Conservation (phyloP, 2,113 vertebrate species). For the Siniperca knerii region DNA sequence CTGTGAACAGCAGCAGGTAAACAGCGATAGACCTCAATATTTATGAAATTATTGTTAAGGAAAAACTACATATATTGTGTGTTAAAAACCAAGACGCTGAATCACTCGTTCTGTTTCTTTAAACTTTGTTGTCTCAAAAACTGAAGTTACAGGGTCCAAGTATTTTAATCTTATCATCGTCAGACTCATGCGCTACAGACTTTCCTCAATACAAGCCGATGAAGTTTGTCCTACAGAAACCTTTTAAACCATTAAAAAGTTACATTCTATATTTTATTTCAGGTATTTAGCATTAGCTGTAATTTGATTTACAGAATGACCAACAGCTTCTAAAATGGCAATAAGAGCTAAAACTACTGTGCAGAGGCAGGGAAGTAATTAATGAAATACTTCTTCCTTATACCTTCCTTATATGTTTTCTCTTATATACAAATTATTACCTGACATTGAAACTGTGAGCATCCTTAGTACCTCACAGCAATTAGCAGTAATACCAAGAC, state of each 20-base stretch:
- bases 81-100: neutral
- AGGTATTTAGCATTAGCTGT: neutral
- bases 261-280: neutral
- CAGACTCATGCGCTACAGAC: neutral
- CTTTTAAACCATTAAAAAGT: neutral
- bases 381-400: neutral
- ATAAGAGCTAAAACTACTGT: neutral
- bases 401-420: neutral
- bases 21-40: neutral
- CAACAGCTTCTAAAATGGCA: neutral
- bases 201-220: neutral
- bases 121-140: neutral
- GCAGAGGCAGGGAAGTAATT: neutral
- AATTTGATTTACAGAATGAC: neutral
- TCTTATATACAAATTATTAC: neutral
- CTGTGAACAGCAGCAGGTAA: slow-evolving; percentile 73
- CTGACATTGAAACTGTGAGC: neutral
- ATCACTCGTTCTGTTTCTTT: slow-evolving; percentile 4
- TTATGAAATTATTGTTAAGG: neutral
- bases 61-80: neutral
- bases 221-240: neutral
- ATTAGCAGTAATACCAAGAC: too few species aligned
- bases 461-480: too few species aligned
- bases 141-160: slow-evolving; percentile 1
- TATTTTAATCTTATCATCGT: neutral